These are phyloP conservation scores for Elanus axillaris DNA, from an alignment of 2,113 vertebrate species.

Conservation along the genomic window DNA sequence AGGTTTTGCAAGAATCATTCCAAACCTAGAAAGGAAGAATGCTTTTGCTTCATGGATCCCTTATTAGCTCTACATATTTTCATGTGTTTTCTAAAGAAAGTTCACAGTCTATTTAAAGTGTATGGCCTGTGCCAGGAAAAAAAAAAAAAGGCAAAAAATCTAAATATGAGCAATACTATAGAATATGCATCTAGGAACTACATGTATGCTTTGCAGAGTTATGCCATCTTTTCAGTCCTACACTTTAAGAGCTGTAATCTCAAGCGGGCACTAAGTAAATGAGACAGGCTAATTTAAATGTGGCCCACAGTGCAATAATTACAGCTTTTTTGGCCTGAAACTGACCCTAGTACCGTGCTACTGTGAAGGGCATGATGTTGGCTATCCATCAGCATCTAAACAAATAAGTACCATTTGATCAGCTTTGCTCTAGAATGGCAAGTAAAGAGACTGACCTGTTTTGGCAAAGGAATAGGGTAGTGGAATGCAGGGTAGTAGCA, in stretches of 20 bases:
- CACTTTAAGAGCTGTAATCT: not conserved
- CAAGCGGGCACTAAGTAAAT: not conserved
- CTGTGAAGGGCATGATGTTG: not conserved
- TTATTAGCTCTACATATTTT: not conserved
- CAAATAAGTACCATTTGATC: not conserved
- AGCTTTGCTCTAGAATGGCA: not conserved
- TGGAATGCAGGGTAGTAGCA: not conserved
- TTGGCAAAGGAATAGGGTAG: not conserved
- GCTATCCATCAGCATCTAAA: not conserved
- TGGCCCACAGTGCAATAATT: not conserved
- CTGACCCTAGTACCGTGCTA: fast-evolving
- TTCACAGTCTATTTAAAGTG: not conserved
- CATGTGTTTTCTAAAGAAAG: not conserved
- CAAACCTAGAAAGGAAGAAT: not conserved
- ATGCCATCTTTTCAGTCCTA: not conserved
- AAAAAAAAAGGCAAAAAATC: not conserved
- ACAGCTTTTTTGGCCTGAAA: not conserved
- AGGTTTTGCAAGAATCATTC: not conserved
- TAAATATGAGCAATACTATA: not conserved
- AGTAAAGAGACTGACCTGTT: not conserved
- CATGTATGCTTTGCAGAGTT: not conserved
- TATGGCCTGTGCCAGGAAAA: not conserved
- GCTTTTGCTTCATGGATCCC: not conserved
- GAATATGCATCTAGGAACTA: not conserved
- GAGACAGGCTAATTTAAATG: not conserved